phyloP scores from a whole-genome alignment of 2,797 vertebrate species.

The Lycodopsis pacificus region DNA sequence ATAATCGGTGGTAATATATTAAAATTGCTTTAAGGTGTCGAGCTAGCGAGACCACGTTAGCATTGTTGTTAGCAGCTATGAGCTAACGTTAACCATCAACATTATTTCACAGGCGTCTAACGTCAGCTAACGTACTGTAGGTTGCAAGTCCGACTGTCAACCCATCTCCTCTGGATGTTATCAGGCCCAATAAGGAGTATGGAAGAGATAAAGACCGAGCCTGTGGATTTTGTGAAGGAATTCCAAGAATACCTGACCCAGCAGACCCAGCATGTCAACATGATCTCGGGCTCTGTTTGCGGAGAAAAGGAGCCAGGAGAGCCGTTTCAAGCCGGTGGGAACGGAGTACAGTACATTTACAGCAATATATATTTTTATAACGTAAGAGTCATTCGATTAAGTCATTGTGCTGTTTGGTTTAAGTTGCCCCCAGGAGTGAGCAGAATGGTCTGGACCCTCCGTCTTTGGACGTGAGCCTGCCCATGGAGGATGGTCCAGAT shows the following conservation, averaged over 20 bases:
- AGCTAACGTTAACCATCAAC: slow-evolving; percentile 24
- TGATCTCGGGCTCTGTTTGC: slow-evolving; percentile 97
- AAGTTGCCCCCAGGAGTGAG: slow-evolving; percentile 84
- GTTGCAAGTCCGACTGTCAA: neutral
- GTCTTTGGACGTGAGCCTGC: slow-evolving; percentile 91
- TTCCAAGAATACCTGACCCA: slow-evolving; percentile 99
- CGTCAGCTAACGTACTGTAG: neutral
- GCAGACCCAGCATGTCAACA: slow-evolving; percentile 99
- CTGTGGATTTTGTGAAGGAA: slow-evolving; percentile 98
- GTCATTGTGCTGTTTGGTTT: slow-evolving; percentile 9
- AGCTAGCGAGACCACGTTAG: slow-evolving; percentile 8
- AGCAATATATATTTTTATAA: neutral
- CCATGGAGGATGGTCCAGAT: slow-evolving; percentile 93
- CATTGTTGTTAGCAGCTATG: neutral
- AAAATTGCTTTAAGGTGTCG: neutral
- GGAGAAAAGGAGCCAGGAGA: slow-evolving; percentile 90
- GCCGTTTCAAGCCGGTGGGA: slow-evolving; percentile 64
- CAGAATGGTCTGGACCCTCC: slow-evolving; percentile 94
- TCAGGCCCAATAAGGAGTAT: slow-evolving; percentile 73
- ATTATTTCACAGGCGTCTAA: neutral
- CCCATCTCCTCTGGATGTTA: neutral
- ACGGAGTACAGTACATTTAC: neutral
- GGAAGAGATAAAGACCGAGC: slow-evolving; percentile 96
- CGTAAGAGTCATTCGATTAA: accelerated
- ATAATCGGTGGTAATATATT: neutral